Evolutionary conservation across 2,888 invertebrate species (phyloP).

Genomic region (Troides oblongomaculatus): DNA sequence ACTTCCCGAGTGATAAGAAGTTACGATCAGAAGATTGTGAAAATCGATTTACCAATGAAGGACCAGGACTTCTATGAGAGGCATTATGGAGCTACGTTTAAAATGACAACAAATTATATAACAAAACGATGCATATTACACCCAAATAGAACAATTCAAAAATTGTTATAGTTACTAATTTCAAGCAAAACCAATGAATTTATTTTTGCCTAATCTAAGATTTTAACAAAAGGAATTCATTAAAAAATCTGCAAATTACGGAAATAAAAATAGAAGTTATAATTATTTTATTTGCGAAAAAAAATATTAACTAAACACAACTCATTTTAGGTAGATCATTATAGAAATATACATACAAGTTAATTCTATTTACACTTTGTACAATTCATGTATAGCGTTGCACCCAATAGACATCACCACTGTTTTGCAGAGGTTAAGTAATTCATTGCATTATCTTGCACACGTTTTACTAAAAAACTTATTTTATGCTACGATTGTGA

Average conservation of each 20-base stretch:
- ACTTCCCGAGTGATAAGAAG: not conserved
- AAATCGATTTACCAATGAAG: not conserved
- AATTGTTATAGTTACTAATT: not conserved
- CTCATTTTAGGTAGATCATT: conserved; percentile 60
- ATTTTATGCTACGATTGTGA: conserved; percentile 76
- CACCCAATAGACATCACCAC: conserved; percentile 35
- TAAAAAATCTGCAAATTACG: not conserved
- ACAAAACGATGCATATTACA: not conserved
- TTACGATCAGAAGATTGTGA: conserved; percentile 3
- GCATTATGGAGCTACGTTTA: not conserved
- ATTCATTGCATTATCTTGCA: conserved; percentile 33
- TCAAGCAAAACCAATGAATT: too few relatives aligned
- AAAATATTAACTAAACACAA: conserved; percentile 56
- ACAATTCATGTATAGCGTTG: conserved; percentile 26
- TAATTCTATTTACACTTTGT: conserved; percentile 30
- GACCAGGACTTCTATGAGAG: not conserved
- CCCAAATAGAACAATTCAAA: not conserved
- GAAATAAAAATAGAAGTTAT: not conserved
- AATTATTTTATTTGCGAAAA: conserved; percentile 43
- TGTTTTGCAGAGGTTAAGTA: conserved; percentile 1
- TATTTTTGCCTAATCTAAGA: not conserved
- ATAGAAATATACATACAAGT: conserved; percentile 36
- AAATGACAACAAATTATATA: conserved; percentile 1
- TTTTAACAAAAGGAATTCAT: too few relatives aligned
- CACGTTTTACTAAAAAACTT: conserved; percentile 15